Conservation (phyloP, 2,797 vertebrate species). For the Tiaroga cobitis region DNA sequence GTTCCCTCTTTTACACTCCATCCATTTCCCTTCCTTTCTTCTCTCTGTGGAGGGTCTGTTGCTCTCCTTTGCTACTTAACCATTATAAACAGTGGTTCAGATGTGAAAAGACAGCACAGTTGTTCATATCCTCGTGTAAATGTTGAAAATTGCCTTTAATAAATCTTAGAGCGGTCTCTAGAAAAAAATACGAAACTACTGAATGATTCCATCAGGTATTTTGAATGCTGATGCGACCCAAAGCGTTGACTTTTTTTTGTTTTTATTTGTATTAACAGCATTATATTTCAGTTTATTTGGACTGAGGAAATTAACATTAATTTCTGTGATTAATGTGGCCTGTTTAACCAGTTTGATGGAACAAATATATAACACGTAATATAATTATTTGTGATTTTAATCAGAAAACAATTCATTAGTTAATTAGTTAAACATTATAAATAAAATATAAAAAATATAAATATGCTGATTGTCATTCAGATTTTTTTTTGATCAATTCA, state of each 20-base stretch:
- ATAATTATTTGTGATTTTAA: neutral
- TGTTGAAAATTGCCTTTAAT: slow-evolving; percentile 31
- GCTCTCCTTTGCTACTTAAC: slow-evolving; percentile 54
- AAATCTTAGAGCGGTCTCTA: neutral
- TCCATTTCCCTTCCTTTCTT: slow-evolving; percentile 48
- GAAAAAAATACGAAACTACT: neutral
- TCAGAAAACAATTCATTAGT: neutral
- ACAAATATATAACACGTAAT: neutral
- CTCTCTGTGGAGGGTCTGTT: slow-evolving; percentile 46
- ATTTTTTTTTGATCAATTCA: too few relatives aligned
- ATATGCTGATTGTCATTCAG: neutral
- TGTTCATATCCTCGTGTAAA: slow-evolving; percentile 57
- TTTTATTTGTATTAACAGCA: neutral
- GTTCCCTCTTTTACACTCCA: slow-evolving; percentile 54
- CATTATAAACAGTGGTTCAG: slow-evolving; percentile 63
- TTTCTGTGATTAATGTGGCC: neutral
- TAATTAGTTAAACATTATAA: neutral
- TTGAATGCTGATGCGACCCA: neutral
- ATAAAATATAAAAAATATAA: neutral
- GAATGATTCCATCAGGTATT: neutral
- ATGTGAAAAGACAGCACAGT: slow-evolving; percentile 63
- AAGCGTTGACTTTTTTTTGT: neutral
- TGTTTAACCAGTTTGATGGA: neutral
- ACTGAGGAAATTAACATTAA: neutral
- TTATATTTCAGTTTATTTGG: neutral